Evolutionary conservation across 64 coral and sea anemone species (phyloP).

Genomic region (Montipora capricornis): DNA sequence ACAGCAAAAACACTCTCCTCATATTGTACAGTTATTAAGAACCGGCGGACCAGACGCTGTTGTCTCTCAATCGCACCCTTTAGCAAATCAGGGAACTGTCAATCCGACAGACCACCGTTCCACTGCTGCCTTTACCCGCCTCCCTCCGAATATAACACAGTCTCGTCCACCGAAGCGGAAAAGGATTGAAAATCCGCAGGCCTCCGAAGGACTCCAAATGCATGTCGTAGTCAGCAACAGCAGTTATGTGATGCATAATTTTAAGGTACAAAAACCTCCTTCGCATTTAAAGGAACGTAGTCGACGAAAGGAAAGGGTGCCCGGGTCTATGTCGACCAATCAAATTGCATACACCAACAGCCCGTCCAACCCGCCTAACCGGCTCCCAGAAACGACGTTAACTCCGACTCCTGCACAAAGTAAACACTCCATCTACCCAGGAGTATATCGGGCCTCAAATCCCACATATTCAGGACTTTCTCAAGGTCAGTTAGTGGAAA

Average conservation of each 20-base stretch:
- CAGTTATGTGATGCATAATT: constrained; percentile 28
- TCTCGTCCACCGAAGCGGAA: neutral
- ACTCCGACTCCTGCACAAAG: neutral
- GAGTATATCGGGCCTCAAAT: neutral
- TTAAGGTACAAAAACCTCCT: constrained; percentile 6
- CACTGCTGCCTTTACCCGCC: neutral
- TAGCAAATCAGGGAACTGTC: neutral
- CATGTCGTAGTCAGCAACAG: constrained; percentile 18
- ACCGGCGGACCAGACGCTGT: neutral
- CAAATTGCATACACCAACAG: constrained; percentile 1
- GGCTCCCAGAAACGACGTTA: neutral
- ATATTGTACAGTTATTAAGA: neutral
- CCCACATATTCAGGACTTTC: neutral
- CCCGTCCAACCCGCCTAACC: neutral
- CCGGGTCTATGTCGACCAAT: neutral
- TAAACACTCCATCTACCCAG: neutral
- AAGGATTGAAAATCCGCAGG: neutral
- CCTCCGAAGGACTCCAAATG: neutral
- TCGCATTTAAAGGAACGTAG: neutral
- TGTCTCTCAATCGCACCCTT: neutral
- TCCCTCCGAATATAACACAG: neutral
- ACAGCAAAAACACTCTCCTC: neutral
- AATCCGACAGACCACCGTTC: neutral
- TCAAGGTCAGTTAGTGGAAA: constrained; percentile 19
- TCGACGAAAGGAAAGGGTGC: neutral